Conservation (phyloP, 2,113 vertebrate genomes). For the Apodemus sylvaticus region DNA sequence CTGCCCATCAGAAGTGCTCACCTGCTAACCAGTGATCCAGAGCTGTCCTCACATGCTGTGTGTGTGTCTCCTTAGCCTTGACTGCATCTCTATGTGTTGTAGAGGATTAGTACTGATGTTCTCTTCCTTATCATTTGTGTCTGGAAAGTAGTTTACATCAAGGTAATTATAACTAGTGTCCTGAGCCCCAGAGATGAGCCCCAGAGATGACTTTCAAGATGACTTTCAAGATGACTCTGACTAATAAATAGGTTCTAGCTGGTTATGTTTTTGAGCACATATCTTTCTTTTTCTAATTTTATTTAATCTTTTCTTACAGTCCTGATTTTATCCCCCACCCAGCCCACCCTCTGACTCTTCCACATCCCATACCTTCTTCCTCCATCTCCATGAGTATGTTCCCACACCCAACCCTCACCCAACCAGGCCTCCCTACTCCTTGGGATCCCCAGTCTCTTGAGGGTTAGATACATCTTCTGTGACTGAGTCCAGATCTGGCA, state of each 20-base stretch:
- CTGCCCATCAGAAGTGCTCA: slow-evolving; percentile 91
- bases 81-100: slow-evolving; percentile 85
- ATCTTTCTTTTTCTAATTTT: too few species aligned
- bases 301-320: too few species aligned
- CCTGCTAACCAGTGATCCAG: slow-evolving; percentile 86
- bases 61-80: slow-evolving; percentile 86
- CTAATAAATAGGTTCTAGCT: slow-evolving; percentile 95
- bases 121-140: slow-evolving; percentile 98
- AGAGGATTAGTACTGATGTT: slow-evolving; percentile 82
- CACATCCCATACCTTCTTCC: too few species aligned
- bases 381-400: too few species aligned
- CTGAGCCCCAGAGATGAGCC: too few species aligned
- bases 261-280: slow-evolving; percentile 93
- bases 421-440: too few species aligned
- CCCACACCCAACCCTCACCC: too few species aligned
- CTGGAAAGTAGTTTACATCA: slow-evolving; percentile 99
- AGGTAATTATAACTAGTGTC: slow-evolving; percentile 97
- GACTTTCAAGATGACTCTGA: slow-evolving; percentile 88
- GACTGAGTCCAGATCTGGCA: too few species aligned
- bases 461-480: too few species aligned
- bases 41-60: slow-evolving; percentile 85
- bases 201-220: slow-evolving; percentile 83
- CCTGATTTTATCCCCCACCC: too few species aligned
- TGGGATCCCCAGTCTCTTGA: too few species aligned
- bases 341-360: too few species aligned